Evolutionary conservation across 2,888 invertebrate genomes (phyloP), one percentile per base, ranked within the genome.

Genomic region (Adela reaumurella): DNA sequence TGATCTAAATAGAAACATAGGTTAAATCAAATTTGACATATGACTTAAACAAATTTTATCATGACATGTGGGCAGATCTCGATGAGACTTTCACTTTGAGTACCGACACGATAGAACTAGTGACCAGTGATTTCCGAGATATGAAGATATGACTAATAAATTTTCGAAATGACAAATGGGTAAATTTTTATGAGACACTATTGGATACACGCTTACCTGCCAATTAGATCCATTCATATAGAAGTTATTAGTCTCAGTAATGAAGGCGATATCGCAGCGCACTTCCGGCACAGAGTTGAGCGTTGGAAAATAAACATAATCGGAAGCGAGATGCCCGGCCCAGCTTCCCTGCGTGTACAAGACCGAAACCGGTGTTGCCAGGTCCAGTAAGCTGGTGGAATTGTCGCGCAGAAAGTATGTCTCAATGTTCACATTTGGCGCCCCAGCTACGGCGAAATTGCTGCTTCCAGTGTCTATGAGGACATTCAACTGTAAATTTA

Each of bases 401-500:
- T 70, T 69, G 28, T 64, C 60, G 19, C 61, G 56, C 53, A 66
- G 61, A 52, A 76, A 81, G 56, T 71, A 81, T 49, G 57, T 61
- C 48, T 68, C 66, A 51, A 78, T 72, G 46, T 76, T 70, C 50
- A 67, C 63, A 50, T 76, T 63, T n/a, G 76, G 62, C 50, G 74
- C 69, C 3, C 81, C 77, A 45, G 85, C 85, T 46, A 86, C 67
- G 1, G 85, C 86, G 60, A 85, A 71, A 54, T 85, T 85, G 56
- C 84, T 82, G 58, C 86, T 86, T 1, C 86, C 86, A n/a, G 86
- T 86, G 54, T 86, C 86, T 17, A 86, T 69, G 51, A 86, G 57
- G 0, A 86, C 70, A 65, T 81, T 81, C 2, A 85, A 61, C 85
- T 85, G 69, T 35, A 80, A 74, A 3, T 35, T 28, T 3, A 46